phyloP scores from a whole-genome alignment of 2,888 invertebrate genomes.

The Choristoneura rosaceana region DNA sequence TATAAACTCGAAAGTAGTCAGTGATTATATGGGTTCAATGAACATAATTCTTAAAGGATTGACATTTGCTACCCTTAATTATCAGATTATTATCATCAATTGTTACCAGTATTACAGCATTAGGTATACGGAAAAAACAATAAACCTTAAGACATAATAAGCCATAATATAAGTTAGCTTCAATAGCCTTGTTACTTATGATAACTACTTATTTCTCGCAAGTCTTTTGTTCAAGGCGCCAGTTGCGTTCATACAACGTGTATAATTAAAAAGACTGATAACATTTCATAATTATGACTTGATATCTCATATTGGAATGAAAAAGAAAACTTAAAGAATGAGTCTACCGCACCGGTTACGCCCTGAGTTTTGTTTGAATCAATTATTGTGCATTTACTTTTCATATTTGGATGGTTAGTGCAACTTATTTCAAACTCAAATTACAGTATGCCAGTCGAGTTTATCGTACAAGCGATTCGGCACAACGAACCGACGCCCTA shows the following conservation, averaged over 20 bases:
- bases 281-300: background rate
- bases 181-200: background rate
- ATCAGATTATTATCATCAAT: background rate
- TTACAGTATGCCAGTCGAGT: background rate
- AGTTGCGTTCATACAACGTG: background rate
- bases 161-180: background rate
- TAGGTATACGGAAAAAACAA: background rate
- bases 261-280: background rate
- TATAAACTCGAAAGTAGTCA: background rate
- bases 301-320: background rate
- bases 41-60: background rate
- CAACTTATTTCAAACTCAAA: background rate
- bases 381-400: background rate
- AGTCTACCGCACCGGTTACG: background rate
- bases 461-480: background rate
- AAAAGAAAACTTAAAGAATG: background rate
- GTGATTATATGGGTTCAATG: background rate
- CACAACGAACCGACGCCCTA: background rate
- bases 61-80: background rate
- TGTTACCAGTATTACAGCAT: background rate
- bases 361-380: background rate
- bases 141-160: background rate
- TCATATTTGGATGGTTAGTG: background rate
- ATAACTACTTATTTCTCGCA: background rate
- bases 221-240: slow-evolving; percentile 7